Percentiles rank a stretch among this genome's conserved stretches.
Evolutionary conservation across 2,113 vertebrate genomes (phyloP).

Genomic region (Oryzias curvinotus): DNA sequence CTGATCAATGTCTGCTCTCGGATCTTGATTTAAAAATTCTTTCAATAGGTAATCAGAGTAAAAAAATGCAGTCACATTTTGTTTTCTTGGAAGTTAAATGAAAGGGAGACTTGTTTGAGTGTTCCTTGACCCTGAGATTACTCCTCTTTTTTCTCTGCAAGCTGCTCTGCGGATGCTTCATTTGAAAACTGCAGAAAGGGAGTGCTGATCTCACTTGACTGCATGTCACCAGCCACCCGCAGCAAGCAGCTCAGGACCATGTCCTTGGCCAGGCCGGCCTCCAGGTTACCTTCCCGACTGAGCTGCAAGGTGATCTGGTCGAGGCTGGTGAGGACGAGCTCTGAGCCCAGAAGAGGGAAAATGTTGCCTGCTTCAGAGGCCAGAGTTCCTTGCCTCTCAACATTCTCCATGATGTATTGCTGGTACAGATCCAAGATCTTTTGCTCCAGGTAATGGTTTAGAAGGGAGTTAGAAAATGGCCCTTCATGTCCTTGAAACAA

Average conservation of each 20-base stretch:
- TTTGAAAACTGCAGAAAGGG: constrained; percentile 91
- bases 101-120: background rate
- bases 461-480: constrained; percentile 88
- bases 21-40: constrained; percentile 1
- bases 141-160: constrained; percentile 15
- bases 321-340: constrained; percentile 88
- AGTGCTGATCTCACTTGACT: constrained; percentile 91
- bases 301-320: constrained; percentile 93
- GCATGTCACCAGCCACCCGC: constrained; percentile 83
- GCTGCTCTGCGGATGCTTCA: constrained; percentile 56
- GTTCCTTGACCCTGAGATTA: constrained; percentile 16
- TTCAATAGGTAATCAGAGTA: constrained; percentile 1
- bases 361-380: constrained; percentile 62
- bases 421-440: constrained; percentile 92
- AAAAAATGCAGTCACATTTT: background rate
- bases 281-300: constrained; percentile 89
- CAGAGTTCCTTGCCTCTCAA: constrained; percentile 57
- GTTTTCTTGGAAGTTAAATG: background rate
- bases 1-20: background rate
- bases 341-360: constrained; percentile 86
- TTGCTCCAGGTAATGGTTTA: constrained; percentile 93
- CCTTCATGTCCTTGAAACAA: constrained; percentile 81
- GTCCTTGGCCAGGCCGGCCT: constrained; percentile 88
- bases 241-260: constrained; percentile 90
- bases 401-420: constrained; percentile 90